phyloP scores from a whole-genome alignment of 2,888 invertebrate species.

The Callosobruchus maculatus region DNA sequence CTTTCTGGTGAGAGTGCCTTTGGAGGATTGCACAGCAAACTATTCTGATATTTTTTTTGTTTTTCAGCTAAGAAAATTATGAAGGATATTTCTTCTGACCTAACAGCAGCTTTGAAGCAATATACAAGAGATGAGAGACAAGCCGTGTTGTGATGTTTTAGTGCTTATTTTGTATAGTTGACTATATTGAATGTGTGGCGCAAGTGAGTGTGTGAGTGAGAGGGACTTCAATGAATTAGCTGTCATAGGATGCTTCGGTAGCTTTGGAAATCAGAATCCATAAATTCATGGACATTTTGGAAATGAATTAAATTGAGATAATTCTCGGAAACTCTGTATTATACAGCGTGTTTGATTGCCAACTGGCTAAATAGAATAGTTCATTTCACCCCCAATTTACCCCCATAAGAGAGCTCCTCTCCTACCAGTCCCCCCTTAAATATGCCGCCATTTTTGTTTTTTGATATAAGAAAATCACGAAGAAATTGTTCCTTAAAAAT shows the following conservation, averaged over 20 bases:
- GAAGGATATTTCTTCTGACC: constrained; percentile 22
- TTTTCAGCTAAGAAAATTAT: constrained; percentile 19
- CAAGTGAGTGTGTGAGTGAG: not conserved
- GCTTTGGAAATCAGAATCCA: not conserved
- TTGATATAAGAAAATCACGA: too few relatives aligned
- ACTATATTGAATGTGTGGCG: not conserved
- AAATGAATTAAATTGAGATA: not conserved
- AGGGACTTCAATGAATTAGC: not conserved
- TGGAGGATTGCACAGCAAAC: too few relatives aligned
- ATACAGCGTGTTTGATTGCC: too few relatives aligned
- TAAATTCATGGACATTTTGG: not conserved
- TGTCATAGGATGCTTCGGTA: not conserved
- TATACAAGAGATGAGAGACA: constrained; percentile 9
- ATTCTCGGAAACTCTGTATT: not conserved
- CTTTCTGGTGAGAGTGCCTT: too few relatives aligned
- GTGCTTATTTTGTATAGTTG: constrained; percentile 17
- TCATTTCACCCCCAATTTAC: too few relatives aligned
- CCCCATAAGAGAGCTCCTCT: too few relatives aligned
- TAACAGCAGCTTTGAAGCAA: constrained; percentile 11
- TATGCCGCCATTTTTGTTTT: too few relatives aligned
- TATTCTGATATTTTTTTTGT: constrained; percentile 2
- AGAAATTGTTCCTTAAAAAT: too few relatives aligned
- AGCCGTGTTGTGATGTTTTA: constrained; percentile 23
- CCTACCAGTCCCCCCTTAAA: too few relatives aligned
- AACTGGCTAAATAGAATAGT: too few relatives aligned